Evolutionary conservation across 2,797 vertebrate species (phyloP), one percentile per base, ranked within the genome.

Genomic region (Alcedo atthis): DNA sequence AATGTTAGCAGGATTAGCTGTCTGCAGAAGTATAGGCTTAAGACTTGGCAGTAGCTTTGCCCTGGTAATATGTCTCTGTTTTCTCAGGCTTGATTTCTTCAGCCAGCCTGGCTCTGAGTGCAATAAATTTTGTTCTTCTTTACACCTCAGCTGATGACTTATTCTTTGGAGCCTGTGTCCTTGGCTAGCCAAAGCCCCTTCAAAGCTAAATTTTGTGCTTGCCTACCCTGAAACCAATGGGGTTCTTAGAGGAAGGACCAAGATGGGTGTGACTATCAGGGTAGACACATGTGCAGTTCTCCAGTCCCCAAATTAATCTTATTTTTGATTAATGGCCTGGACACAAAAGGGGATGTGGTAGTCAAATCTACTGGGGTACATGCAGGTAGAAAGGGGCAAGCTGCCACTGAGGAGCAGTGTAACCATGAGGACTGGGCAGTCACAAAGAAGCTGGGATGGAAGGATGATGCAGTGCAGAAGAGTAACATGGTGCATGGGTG

Each of bases 1-100:
- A 94, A 87, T 69, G 88, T 91, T 74, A 87, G 93, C 69, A 55
- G 90, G 93, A 93, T 91, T 94, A 94, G 88, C 81, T 3, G 10
- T 33, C 87, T 92, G 90, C 86, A 75, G 11, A 90, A 85, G 89
- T 83, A 55, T 17, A 76, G 62, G 79, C 94, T 94, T 91, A 95
- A 76, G 84, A 30, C 78, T 77, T 11, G 0, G 90, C 12, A 1
- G 86, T 71, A 89, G 86, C 81, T 94, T 91, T 92, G 91, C 76
- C 83, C 69, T 89, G 66, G 86, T 94, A 92, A 96, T 94, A 89
- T 80, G 88, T 96, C 94, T 96, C 86, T 95, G 87, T 96, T 94
- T 96, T 90, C 91, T 87, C 92, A 69, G 76, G 67, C 86, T 90
- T 87, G 93, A 96, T 96, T 94, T 94, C 81, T 93, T 40, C 84